Evolutionary conservation across 2,113 vertebrate genomes (phyloP).

Genomic region (Pogona vitticeps): DNA sequence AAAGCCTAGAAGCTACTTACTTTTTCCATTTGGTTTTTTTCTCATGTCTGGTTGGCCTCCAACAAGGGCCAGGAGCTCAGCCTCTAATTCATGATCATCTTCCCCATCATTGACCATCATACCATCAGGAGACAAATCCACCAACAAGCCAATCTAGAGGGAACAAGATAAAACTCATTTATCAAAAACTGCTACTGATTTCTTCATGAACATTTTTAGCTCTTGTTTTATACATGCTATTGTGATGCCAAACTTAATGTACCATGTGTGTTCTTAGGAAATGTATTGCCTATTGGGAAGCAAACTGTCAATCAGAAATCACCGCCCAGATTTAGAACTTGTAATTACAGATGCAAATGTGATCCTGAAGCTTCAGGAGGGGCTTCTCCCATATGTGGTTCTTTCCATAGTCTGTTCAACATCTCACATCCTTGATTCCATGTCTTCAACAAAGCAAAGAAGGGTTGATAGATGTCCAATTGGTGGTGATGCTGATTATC

Average conservation of each 20-base stretch:
- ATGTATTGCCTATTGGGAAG: neutral
- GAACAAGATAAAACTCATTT: neutral
- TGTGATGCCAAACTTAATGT: neutral
- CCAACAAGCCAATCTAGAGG: conserved; percentile 85
- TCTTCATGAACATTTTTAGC: neutral
- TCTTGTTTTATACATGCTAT: neutral
- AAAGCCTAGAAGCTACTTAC: conserved; percentile 27
- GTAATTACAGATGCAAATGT: neutral
- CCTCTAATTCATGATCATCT: conserved; percentile 84
- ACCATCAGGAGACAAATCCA: conserved; percentile 81
- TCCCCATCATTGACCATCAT: conserved; percentile 73
- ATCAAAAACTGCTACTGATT: neutral
- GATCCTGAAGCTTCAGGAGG: neutral
- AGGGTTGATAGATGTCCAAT: neutral
- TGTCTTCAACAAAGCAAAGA: neutral
- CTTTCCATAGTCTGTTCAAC: neutral
- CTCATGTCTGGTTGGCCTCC: conserved; percentile 76
- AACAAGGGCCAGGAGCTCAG: conserved; percentile 85
- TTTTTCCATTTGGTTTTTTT: conserved; percentile 77
- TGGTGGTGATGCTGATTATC: too few species aligned
- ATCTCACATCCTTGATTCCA: neutral
- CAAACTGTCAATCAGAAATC: neutral
- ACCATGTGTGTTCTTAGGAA: neutral
- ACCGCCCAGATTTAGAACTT: neutral
- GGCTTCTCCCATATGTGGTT: neutral